These are phyloP conservation scores for rat (Rattus norvegicus) DNA, from an alignment of 2,113 vertebrate genomes.

Conservation along the genomic window DNA sequence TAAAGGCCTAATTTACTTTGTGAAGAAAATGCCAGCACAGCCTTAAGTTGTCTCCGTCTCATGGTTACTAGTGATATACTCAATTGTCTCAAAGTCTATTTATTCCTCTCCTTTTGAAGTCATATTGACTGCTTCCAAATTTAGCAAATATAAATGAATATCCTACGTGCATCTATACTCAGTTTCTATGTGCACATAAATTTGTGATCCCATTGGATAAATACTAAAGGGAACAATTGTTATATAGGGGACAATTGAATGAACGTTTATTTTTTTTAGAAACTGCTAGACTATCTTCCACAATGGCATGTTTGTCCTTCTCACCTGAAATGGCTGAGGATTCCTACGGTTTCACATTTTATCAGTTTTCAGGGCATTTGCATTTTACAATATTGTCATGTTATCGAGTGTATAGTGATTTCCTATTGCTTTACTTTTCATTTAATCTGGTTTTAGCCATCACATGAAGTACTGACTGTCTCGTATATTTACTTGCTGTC, in stretches of 20 bases:
- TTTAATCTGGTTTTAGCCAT: neutral
- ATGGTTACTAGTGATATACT: neutral
- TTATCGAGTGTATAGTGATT: neutral
- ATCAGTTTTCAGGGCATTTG: rapidly evolving
- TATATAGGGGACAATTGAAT: no score
- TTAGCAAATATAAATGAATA: neutral
- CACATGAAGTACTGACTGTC: neutral
- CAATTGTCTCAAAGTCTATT: neutral
- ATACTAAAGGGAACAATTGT: neutral
- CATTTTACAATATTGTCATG: neutral
- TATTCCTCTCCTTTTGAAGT: neutral
- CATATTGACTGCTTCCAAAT: neutral
- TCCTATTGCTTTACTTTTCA: neutral
- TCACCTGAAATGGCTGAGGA: no score
- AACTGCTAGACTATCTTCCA: neutral
- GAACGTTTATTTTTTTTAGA: neutral
- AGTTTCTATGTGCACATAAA: neutral
- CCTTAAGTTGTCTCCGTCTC: neutral
- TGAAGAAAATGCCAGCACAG: neutral
- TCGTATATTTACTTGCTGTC: neutral
- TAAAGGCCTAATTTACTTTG: neutral
- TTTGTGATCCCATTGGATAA: neutral
- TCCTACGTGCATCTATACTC: neutral
- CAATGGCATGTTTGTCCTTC: neutral
- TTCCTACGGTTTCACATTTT: neutral